phyloP scores from a whole-genome alignment of 23 tunicate genomes.

The Trididemnum nubilum region DNA sequence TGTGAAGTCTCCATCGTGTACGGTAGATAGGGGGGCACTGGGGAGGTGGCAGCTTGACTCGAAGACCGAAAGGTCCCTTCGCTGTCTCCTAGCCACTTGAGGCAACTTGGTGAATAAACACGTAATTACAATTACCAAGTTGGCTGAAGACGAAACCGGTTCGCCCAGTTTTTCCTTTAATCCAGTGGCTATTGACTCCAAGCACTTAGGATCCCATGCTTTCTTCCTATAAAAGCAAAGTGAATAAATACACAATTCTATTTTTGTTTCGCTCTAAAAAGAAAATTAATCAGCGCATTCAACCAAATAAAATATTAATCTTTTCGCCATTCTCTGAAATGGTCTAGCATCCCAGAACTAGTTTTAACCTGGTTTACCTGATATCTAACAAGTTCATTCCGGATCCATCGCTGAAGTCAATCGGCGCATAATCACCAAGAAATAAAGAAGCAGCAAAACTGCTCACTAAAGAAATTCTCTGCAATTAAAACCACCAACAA shows the following conservation, averaged over 20 bases:
- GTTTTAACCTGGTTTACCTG: no score
- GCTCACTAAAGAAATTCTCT: slow-evolving; percentile 91
- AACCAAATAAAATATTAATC: not conserved
- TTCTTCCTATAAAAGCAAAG: slow-evolving; percentile 52
- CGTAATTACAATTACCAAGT: no score
- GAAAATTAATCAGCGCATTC: not conserved
- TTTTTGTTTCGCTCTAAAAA: not conserved
- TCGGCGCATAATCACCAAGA: slow-evolving; percentile 83
- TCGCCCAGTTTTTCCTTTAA: slow-evolving; percentile 64
- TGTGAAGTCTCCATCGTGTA: no score
- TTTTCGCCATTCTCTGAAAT: not conserved
- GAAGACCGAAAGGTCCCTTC: no score
- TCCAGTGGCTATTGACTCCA: slow-evolving; percentile 36
- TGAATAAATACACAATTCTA: not conserved
- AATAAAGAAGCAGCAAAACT: slow-evolving; percentile 83
- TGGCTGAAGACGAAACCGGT: slow-evolving; percentile 68
- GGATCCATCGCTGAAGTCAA: slow-evolving; percentile 88
- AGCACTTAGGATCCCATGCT: slow-evolving; percentile 56
- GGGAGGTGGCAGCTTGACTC: no score
- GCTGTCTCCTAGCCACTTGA: no score
- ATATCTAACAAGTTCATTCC: slow-evolving; percentile 93
- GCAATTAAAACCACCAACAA: no score
- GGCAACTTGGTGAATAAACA: no score
- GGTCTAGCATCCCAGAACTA: no score
- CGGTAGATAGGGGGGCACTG: no score